phyloP scores from a whole-genome alignment of 2,113 vertebrate genomes.

The Scophthalmus maximus region DNA sequence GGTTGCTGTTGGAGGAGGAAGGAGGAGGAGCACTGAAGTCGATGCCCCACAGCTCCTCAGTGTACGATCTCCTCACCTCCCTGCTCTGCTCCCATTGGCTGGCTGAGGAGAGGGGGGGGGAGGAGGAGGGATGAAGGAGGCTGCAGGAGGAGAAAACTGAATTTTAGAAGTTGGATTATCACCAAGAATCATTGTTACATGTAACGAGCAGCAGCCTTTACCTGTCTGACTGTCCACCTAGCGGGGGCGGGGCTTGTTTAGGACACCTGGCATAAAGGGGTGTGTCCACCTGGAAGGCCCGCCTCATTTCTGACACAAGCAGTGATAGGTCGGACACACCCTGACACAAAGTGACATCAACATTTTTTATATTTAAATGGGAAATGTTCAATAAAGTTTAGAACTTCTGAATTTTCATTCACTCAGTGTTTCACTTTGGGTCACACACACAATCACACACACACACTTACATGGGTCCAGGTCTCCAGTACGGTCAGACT shows the following conservation, averaged over 20 bases:
- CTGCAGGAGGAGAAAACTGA: slow-evolving; percentile 11
- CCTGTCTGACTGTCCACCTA: slow-evolving; percentile 23
- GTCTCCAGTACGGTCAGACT: slow-evolving; percentile 64
- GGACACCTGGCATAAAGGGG: slow-evolving; percentile 74
- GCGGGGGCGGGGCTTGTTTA: slow-evolving; percentile 7
- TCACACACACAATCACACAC: no score
- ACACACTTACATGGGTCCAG: slow-evolving; percentile 80
- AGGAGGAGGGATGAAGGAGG: neutral
- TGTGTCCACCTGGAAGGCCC: slow-evolving; percentile 75
- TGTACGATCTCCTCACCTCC: slow-evolving; percentile 65
- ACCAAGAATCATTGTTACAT: neutral
- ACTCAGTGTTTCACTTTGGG: no score
- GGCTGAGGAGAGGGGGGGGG: slow-evolving; percentile 32
- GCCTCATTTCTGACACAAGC: slow-evolving; percentile 80
- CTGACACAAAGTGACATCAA: slow-evolving; percentile 54
- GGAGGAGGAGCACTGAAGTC: slow-evolving; percentile 62
- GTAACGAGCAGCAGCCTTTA: neutral
- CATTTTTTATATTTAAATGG: neutral
- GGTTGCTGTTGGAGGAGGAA: slow-evolving; percentile 52
- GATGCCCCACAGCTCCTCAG: slow-evolving; percentile 79
- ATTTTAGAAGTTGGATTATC: neutral
- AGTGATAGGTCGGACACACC: slow-evolving; percentile 74
- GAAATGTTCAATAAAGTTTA: neutral
- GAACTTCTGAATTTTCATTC: no score
- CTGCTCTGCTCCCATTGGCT: slow-evolving; percentile 36